Evolutionary conservation across 2,888 invertebrate genomes (phyloP), one percentile per base, ranked within the genome.

Genomic region (Tigriopus californicus): DNA sequence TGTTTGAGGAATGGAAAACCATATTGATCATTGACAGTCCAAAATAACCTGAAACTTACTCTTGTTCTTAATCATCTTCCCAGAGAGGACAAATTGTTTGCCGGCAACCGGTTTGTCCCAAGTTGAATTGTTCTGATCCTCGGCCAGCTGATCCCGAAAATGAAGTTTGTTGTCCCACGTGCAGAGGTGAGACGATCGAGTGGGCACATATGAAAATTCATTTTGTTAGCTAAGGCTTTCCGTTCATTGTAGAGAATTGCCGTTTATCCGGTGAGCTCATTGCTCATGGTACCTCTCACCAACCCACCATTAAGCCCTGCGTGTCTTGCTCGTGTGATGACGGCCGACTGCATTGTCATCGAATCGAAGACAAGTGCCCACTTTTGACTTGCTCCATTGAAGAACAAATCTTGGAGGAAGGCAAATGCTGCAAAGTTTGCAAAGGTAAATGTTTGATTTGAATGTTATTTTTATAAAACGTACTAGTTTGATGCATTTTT

Each of bases 361-460:
- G 79, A 66, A 78, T 82, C 41, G 79, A 80, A 67, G 78, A 77
- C 61, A 79, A 77, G 65, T 89, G 89, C 72, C 86, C 87, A 54
- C 76, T 78, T 66, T 76, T 88, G 65, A 78, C 81, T 58, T 89
- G 89, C 73, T 82, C 84, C 63, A 75, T 77, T 56, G 77, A 79
- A 63, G 79, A 85, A 69, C 85, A 85, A 73, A 81, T 88, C 71
- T 80, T 80, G 66, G 83, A 85, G 62, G 81, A 83, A 55, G 87
- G 83, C 61, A 83, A 86, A 71, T 90, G 89, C 75, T 90, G 90
- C 77, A 85, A 85, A 71, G 84, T 85, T 70, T 90, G 90, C 72
- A 64, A 65, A 55, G 40, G 42, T 59, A 41, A 51, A 22, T 33
- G 8, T 40, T 41, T n/a, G n/a, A n/a, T n/a, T n/a, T n/a, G n/a